Percentiles rank a stretch among this genome's conserved stretches.
phyloP scores from a whole-genome alignment of 1,140 invertebrate genomes.

The Lethrus apterus region DNA sequence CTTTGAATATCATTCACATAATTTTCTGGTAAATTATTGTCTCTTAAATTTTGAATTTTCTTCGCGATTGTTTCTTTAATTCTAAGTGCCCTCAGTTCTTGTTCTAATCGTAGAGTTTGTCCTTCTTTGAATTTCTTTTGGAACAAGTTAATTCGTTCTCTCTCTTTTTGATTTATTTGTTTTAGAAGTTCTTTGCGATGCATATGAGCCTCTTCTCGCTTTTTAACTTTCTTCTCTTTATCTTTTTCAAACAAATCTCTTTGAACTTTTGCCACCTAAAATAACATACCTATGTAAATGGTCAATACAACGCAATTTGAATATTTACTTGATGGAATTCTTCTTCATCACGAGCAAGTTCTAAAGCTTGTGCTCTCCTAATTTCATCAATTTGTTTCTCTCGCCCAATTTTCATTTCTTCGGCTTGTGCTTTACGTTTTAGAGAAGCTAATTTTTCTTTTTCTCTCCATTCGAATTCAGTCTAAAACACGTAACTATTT shows the following conservation, averaged over 20 bases:
- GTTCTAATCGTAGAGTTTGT: conserved; percentile 49
- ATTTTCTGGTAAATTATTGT: conserved; percentile 40
- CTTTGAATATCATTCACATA: conserved; percentile 41
- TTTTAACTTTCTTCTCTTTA: conserved; percentile 43
- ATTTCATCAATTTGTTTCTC: conserved; percentile 46
- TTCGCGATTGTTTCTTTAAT: conserved; percentile 50
- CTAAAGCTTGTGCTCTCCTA: conserved; percentile 48
- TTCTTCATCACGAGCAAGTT: conserved; percentile 51
- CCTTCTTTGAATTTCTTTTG: conserved; percentile 59
- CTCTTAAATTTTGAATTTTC: conserved; percentile 51
- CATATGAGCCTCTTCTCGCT: conserved; percentile 40
- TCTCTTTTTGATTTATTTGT: conserved; percentile 63
- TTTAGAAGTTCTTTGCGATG: conserved; percentile 48
- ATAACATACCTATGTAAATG: background rate
- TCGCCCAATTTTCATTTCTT: conserved; percentile 38
- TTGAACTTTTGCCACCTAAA: conserved; percentile 33
- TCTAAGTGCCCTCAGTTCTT: conserved; percentile 48
- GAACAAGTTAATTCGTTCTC: conserved; percentile 49
- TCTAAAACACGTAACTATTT: conserved; percentile 22
- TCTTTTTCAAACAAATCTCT: conserved; percentile 39
- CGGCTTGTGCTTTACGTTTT: conserved; percentile 28
- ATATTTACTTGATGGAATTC: conserved; percentile 48
- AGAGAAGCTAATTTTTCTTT: conserved; percentile 37
- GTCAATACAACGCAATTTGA: background rate
- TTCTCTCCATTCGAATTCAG: conserved; percentile 41